Conservation (phyloP, 1,140 invertebrate species). For the Acromyrmex echinatior region DNA sequence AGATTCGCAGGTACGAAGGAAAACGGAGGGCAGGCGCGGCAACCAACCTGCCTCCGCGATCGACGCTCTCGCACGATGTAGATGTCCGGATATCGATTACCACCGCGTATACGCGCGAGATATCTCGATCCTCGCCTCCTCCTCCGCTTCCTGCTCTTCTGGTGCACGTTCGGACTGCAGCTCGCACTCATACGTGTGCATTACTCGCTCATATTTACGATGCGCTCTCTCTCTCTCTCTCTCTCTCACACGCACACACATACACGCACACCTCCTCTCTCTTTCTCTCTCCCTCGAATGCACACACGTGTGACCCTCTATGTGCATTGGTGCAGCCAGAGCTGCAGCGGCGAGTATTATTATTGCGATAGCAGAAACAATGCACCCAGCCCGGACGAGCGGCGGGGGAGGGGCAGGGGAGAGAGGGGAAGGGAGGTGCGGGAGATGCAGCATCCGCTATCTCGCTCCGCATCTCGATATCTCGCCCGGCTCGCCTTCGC, state of each 20-base stretch:
- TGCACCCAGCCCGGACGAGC: background rate
- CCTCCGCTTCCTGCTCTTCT: background rate
- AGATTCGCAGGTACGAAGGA: conserved; percentile 43
- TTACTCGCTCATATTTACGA: conserved; percentile 47
- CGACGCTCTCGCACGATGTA: conserved; percentile 62
- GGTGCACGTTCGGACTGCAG: background rate
- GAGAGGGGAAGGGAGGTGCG: background rate
- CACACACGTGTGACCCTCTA: conserved; percentile 53
- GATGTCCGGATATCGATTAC: conserved; percentile 73
- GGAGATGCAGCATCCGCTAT: conserved; percentile 47
- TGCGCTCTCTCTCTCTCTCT: conserved; percentile 4
- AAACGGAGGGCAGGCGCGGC: conserved; percentile 15
- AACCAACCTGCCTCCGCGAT: conserved; percentile 31
- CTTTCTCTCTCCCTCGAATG: conserved; percentile 1
- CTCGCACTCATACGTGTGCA: conserved; percentile 1
- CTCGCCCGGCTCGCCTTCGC: conserved; percentile 76
- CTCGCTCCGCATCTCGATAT: conserved; percentile 77
- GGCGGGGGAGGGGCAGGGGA: background rate
- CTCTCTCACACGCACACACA: background rate
- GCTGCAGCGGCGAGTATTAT: conserved; percentile 64
- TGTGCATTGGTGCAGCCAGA: conserved; percentile 23
- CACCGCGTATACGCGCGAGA: conserved; percentile 39
- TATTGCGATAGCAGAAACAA: conserved; percentile 66
- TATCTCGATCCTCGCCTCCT: conserved; percentile 64
- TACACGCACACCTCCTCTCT: background rate